A percentile compares a stretch with the other conserved stretches of the same genome.
Evolutionary conservation across 1,140 invertebrate species (phyloP).

Genomic region (Tetramorium alpestre): DNA sequence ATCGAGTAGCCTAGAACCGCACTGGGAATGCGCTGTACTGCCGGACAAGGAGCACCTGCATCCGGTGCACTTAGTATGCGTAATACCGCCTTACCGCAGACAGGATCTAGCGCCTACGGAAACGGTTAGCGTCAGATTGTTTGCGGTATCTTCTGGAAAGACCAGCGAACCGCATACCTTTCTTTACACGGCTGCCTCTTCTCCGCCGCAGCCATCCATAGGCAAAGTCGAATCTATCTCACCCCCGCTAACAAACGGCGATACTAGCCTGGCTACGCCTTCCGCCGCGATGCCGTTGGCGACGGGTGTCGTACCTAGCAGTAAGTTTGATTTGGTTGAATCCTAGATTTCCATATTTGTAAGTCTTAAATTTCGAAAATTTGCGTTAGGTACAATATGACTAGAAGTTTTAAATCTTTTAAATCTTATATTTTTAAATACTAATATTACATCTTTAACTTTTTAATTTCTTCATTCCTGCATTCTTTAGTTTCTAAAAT

Average conservation of each 20-base stretch:
- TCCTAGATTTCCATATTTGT: neutral
- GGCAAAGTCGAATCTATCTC: conserved; percentile 77
- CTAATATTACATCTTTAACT: neutral
- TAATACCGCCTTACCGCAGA: conserved; percentile 92
- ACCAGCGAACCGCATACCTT: conserved; percentile 95
- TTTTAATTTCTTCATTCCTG: neutral
- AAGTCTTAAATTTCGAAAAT: neutral
- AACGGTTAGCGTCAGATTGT: conserved; percentile 91
- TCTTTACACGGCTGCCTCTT: conserved; percentile 90
- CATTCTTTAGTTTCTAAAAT: neutral
- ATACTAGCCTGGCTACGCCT: conserved; percentile 79
- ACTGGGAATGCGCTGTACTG: conserved; percentile 92
- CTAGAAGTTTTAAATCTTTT: neutral
- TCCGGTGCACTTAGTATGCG: conserved; percentile 97
- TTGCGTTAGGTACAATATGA: neutral
- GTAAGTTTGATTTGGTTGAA: conserved; percentile 56
- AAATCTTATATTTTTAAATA: neutral
- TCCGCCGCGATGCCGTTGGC: conserved; percentile 65
- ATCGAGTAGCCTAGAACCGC: conserved; percentile 83
- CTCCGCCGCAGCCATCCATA: conserved; percentile 76
- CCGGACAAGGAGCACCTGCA: conserved; percentile 95
- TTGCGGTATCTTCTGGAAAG: conserved; percentile 94
- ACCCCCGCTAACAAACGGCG: conserved; percentile 85
- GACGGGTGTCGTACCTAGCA: conserved; percentile 66
- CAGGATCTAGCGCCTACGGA: conserved; percentile 87